Conservation (phyloP, 2,797 vertebrate species). For the Bovichtus diacanthus region DNA sequence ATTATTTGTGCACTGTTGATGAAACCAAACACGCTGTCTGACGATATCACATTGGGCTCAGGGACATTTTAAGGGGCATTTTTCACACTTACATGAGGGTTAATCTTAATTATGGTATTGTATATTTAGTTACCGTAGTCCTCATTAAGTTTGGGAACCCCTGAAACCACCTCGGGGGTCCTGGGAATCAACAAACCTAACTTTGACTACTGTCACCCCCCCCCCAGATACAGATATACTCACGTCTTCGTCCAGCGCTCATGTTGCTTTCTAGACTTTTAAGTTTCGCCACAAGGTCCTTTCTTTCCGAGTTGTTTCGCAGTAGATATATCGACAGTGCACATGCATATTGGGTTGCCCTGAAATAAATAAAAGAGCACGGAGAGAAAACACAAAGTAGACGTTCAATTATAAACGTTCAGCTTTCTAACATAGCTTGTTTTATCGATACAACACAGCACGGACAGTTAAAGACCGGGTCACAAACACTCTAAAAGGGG, state of each 20-base stretch:
- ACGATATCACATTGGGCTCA: background rate
- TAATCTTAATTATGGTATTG: background rate
- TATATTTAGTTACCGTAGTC: background rate
- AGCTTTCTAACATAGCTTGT: background rate
- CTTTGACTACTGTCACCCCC: background rate
- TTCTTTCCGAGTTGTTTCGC: slow-evolving; percentile 83
- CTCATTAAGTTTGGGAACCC: background rate
- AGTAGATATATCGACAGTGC: slow-evolving; percentile 90
- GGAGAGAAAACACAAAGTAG: background rate
- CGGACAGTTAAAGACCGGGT: background rate
- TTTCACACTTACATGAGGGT: background rate
- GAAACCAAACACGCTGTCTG: background rate
- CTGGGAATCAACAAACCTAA: background rate
- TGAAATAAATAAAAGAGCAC: slow-evolving; percentile 78
- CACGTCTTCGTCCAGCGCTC: slow-evolving; percentile 95
- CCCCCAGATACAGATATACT: slow-evolving; percentile 80
- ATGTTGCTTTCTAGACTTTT: slow-evolving; percentile 91
- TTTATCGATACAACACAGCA: background rate
- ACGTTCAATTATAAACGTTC: rapidly evolving
- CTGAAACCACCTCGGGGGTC: background rate
- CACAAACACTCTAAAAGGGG: background rate
- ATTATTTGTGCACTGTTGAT: background rate
- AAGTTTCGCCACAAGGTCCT: slow-evolving; percentile 88
- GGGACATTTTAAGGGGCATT: background rate
- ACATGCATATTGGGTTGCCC: slow-evolving; percentile 93